Percentiles rank a stretch among this genome's conserved stretches.
phyloP scores from a whole-genome alignment of 2,888 invertebrate species.

The Hirudinaria manillensis region DNA sequence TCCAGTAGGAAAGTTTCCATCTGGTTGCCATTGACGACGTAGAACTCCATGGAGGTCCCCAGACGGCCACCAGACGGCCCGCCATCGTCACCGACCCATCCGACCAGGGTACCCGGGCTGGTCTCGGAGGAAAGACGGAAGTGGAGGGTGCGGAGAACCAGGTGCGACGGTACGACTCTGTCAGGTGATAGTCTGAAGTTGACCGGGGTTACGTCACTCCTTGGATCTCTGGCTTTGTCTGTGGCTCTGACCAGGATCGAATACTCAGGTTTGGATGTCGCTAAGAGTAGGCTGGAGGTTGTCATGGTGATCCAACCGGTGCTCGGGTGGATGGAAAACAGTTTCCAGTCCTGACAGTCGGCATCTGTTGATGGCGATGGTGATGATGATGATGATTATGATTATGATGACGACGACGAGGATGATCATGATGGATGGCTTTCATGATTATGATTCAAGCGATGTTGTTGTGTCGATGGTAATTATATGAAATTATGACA shows the following conservation, averaged over 20 bases:
- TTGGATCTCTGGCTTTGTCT: background rate
- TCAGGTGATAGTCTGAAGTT: background rate
- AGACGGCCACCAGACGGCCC: no score
- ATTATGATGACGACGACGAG: background rate
- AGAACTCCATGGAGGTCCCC: background rate
- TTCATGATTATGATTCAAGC: no score
- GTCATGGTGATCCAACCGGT: slow-evolving; percentile 25
- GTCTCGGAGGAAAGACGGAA: background rate
- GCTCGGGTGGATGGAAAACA: slow-evolving; percentile 20
- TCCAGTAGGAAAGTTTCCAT: slow-evolving; percentile 19
- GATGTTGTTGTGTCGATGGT: no score
- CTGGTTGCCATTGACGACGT: slow-evolving; percentile 22
- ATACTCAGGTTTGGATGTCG: background rate
- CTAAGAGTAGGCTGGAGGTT: background rate
- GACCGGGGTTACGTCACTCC: background rate
- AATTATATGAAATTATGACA: no score
- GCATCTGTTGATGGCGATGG: background rate
- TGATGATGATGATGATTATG: slow-evolving; percentile 15
- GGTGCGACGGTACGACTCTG: background rate
- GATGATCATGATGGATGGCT: background rate
- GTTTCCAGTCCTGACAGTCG: slow-evolving; percentile 20
- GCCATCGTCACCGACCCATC: background rate
- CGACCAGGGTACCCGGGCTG: background rate
- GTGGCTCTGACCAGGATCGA: background rate
- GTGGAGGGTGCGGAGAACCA: background rate